Conservation (phyloP, 2,888 invertebrate genomes). For the Slavum lentiscoides region DNA sequence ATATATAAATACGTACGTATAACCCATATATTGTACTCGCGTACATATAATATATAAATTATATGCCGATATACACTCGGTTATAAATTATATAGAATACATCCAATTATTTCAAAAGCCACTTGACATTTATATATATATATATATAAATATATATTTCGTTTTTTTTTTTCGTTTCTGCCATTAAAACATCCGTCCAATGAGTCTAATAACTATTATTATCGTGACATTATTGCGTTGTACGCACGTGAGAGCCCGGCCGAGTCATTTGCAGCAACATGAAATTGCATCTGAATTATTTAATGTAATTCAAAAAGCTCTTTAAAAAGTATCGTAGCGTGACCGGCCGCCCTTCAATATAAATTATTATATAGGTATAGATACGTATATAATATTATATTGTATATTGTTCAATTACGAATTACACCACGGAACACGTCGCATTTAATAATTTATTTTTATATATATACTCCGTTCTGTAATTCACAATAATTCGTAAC, state of each 20-base stretch:
- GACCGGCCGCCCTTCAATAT: slow-evolving; percentile 15
- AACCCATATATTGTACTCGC: background rate
- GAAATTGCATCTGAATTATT: slow-evolving; percentile 48
- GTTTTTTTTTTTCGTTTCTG: background rate
- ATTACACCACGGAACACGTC: too few relatives aligned
- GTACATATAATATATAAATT: background rate
- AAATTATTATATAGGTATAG: background rate
- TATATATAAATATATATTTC: background rate
- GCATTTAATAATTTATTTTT: too few relatives aligned
- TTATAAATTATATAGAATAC: slow-evolving; percentile 12
- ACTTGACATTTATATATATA: slow-evolving; percentile 7
- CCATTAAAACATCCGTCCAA: slow-evolving; percentile 23
- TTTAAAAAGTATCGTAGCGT: slow-evolving; percentile 30
- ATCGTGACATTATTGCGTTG: slow-evolving; percentile 16
- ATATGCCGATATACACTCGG: background rate
- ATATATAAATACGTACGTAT: background rate
- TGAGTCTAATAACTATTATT: slow-evolving; percentile 38
- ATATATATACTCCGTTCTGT: too few relatives aligned
- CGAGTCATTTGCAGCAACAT: background rate
- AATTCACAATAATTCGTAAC: too few relatives aligned
- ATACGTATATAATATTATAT: background rate
- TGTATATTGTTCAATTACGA: slow-evolving; percentile 5
- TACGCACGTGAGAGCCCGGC: background rate
- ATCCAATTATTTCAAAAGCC: background rate
- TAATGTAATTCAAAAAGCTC: slow-evolving; percentile 15